phyloP scores from a whole-genome alignment of 2,797 vertebrate species.

The Darevskia mixta region DNA sequence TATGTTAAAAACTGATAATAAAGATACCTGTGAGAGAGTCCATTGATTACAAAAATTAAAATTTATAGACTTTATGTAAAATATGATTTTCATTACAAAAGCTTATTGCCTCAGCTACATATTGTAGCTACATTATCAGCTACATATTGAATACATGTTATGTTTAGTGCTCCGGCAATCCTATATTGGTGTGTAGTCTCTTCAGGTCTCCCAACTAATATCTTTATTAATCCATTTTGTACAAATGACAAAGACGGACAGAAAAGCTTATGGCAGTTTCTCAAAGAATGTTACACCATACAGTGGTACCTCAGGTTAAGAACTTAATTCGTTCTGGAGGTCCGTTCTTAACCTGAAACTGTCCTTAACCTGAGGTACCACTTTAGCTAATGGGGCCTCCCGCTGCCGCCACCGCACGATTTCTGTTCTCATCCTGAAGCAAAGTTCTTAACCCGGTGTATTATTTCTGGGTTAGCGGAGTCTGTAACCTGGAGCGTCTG shows the following conservation, averaged over 20 bases:
- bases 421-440: too few species aligned
- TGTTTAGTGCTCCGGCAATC: neutral
- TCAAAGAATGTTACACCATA: neutral
- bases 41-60: neutral
- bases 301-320: too few species aligned
- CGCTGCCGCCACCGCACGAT: too few species aligned
- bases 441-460: too few species aligned
- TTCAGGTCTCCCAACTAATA: neutral
- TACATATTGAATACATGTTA: neutral
- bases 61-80: neutral
- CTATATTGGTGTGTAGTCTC: neutral
- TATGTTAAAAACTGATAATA: neutral
- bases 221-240: neutral
- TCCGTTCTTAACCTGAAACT: too few species aligned
- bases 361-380: too few species aligned
- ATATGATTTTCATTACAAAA: neutral
- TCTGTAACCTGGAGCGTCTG: too few species aligned
- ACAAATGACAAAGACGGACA: neutral
- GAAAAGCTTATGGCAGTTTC: neutral
- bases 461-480: too few species aligned
- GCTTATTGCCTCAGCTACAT: neutral
- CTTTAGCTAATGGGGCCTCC: too few species aligned
- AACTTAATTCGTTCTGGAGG: too few species aligned
- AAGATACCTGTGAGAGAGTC: neutral
- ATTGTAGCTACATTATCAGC: neutral